Base-by-base conservation (phyloP, 2,888 invertebrate genomes). In the Hydraecia micacea region DNA sequence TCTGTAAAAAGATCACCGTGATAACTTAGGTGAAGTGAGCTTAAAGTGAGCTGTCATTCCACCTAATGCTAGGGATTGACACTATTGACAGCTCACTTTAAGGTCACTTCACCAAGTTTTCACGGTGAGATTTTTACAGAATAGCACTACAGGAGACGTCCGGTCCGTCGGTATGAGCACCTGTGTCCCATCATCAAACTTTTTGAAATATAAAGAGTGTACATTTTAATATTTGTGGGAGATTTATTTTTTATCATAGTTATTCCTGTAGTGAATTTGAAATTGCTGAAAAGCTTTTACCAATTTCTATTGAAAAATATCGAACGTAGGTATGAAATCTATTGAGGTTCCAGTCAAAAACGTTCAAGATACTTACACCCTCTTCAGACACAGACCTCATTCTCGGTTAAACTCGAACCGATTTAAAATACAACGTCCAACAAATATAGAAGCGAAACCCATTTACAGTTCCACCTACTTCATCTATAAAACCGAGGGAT, bases 401-500 rank as follows among this genome's bases (percentile, higher is more conserved):
- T 70, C 21, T 28, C 62, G 21, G 36, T 62, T 2, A 32, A 55
- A 72, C 28, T 65, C 9, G 7, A 67, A 60, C 4, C n/a, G n/a
- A 72, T 74, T 63, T 42, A 66, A 67, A 84, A 63, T 66, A 36
- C 13, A 63, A 32, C 9, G 9, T 42, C 15, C 32, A 60, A 62
- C 36, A 62, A 78, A 81, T 72, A 73, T 21, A 25, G 15, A 71
- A 70, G 28, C 15, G n/a, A 79, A 79, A 63, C 18, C 39, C 7
- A 74, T 74, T 79, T 75, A 74, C 69, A 46, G 15, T 69, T 73
- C 49, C 18, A 83, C 49, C n/a, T 42, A 67, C 32, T 46, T 62
- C 21, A 39, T 79, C 55, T 74, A 69, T 86, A 69, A 75, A 84
- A 77, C 73, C 66, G 76, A 72, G 25, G 58, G 13, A 77, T 77